A percentile compares a stretch with the other conserved stretches of the same genome.
Evolutionary conservation across 2,888 invertebrate genomes (phyloP).

Genomic region (Heteromurus nitidus): DNA sequence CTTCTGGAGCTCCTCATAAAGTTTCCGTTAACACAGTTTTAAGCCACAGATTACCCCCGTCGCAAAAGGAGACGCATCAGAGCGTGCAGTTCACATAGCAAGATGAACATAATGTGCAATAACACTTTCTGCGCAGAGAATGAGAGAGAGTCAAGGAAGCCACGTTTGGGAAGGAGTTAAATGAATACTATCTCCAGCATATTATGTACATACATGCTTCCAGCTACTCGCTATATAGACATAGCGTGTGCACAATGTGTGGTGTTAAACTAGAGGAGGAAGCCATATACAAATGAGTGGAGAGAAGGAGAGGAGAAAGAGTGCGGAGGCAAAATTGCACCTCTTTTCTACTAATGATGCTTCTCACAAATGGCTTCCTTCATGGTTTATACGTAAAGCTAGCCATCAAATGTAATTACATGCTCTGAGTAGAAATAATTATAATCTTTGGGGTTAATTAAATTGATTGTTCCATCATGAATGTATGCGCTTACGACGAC

Average conservation of each 20-base stretch:
- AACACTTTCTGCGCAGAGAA: constrained; percentile 41
- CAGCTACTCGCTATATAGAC: too few relatives aligned
- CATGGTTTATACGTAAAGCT: constrained; percentile 55
- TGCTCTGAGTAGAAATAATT: constrained; percentile 69
- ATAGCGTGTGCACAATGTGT: not conserved
- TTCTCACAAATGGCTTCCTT: constrained; percentile 56
- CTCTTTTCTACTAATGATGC: constrained; percentile 57
- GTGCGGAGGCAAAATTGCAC: constrained; percentile 46
- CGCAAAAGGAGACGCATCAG: constrained; percentile 58
- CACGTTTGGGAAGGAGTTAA: constrained; percentile 22
- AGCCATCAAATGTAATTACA: constrained; percentile 67
- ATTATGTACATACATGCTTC: too few relatives aligned
- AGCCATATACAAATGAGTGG: not conserved
- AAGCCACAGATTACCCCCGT: constrained; percentile 64
- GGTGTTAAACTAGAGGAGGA: not conserved
- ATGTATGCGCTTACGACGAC: constrained; percentile 39
- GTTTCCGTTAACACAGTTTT: constrained; percentile 65
- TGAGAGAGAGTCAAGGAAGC: not conserved
- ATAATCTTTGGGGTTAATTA: constrained; percentile 70
- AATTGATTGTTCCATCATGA: constrained; percentile 68
- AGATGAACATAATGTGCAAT: constrained; percentile 54
- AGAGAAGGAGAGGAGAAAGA: constrained; percentile 20
- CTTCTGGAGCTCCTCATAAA: constrained; percentile 57
- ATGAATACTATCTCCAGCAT: not conserved
- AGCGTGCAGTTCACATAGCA: constrained; percentile 60